Base-by-base conservation (phyloP, 2,797 vertebrate genomes). In the Borostomias antarcticus region DNA sequence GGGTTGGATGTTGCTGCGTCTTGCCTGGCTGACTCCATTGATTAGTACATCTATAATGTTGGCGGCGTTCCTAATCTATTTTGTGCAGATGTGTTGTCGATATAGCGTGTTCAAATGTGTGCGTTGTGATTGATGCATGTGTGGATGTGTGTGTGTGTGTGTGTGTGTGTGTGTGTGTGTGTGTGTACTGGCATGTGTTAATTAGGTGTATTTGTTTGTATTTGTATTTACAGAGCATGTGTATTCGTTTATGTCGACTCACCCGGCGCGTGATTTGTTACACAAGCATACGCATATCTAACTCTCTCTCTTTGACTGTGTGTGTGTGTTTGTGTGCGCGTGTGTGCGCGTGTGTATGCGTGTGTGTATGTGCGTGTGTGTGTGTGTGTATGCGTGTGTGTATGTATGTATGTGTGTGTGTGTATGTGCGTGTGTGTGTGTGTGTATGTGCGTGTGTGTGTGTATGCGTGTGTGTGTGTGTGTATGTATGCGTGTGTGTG, bases 131-230 rank as follows among this genome's bases (percentile, higher is more conserved):
- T 64, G 60, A 29, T 58, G 4, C 17, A 29, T 65, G 35, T 15
- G 19, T n/a, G 10, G 11, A 11, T 43, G 50, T 65, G 15, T 13
- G 62, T 67, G 43, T 51, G 66, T 58, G 57, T 47, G 11, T 52
- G 21, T 30, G 60, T 5, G n/a, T 70, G 58, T 69, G 62, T 64
- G 66, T 68, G 63, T 83, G 70, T 72, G 67, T 60, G 53, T 43
- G 68, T 29, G 50, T 60, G 51, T 67, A 63, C 48, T 72, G 68
- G 48, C 17, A 10, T 40, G 33, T 45, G 28, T 53, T 6, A 28
- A 30, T 17, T 26, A 2, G 17, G 1, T 28, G 2, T 26, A 15
- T 54, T 13, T 17, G 17, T n/a, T 29, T 2, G 1, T 25, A 53
- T 17, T 17, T n/a, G n/a, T n/a, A n/a, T n/a, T n/a, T n/a, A n/a